Conservation (phyloP, 2,888 invertebrate species). For the Julus scandinavius region DNA sequence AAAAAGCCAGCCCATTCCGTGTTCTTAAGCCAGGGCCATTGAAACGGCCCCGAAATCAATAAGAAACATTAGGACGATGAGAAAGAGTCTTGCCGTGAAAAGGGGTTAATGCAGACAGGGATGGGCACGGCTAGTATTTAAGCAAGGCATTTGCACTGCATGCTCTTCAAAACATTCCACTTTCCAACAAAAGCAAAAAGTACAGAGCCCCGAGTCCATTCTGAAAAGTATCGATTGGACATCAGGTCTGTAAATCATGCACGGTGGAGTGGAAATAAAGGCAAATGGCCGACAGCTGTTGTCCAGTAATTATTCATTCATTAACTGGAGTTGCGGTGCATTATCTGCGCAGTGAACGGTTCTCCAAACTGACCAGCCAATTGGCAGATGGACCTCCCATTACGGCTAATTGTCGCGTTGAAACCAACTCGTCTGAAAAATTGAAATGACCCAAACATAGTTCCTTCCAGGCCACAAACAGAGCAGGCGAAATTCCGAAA, state of each 20-base stretch:
- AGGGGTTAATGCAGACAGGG: constrained; percentile 8
- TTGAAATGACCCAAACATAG: background rate
- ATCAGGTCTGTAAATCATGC: background rate
- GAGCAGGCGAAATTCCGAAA: no score
- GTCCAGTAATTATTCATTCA: constrained; percentile 37
- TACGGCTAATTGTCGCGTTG: constrained; percentile 19
- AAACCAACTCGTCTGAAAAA: constrained; percentile 14
- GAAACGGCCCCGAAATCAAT: constrained; percentile 24
- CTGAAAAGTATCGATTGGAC: background rate
- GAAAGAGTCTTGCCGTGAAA: background rate
- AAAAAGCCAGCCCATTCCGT: background rate
- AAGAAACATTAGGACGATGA: constrained; percentile 5
- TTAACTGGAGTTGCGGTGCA: constrained; percentile 16
- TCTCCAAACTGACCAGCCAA: background rate
- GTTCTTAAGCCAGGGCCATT: background rate
- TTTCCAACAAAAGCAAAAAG: constrained; percentile 15
- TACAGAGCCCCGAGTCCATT: background rate
- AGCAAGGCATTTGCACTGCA: background rate
- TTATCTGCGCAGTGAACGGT: background rate
- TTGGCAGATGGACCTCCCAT: constrained; percentile 6
- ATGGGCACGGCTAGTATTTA: background rate
- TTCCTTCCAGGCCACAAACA: no score
- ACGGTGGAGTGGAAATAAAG: background rate
- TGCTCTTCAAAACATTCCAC: no score
- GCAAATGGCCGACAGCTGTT: constrained; percentile 10